Percentiles rank a stretch among this genome's conserved stretches.
Evolutionary conservation across 2,113 vertebrate species (phyloP).

Genomic region (Sigmodon hispidus): DNA sequence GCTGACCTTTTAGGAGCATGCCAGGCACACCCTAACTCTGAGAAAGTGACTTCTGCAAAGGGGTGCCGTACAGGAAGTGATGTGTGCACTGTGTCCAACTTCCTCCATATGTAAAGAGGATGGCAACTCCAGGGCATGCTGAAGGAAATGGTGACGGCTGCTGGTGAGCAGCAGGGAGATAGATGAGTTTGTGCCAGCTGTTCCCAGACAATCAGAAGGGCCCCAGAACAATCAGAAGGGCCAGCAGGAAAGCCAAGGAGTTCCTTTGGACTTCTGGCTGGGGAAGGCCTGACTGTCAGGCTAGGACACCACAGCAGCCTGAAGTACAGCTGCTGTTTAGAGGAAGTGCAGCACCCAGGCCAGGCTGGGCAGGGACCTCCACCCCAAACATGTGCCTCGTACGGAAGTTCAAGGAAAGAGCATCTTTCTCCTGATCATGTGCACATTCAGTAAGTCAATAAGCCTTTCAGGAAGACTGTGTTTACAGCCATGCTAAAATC

Average conservation of each 20-base stretch:
- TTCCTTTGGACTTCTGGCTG: not conserved
- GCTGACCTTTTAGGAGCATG: not conserved
- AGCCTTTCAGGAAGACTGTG: constrained; percentile 53
- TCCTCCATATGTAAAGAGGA: not conserved
- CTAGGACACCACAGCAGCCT: accelerated
- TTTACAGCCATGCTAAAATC: constrained; percentile 51
- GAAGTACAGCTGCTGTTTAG: not conserved
- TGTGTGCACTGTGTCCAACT: not conserved
- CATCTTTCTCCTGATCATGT: not conserved
- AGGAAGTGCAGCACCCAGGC: not conserved
- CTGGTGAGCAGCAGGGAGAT: not conserved
- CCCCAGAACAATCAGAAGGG: not conserved
- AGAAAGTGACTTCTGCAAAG: not conserved
- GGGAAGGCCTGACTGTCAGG: not conserved
- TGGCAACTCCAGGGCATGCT: not conserved
- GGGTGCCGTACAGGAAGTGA: not conserved
- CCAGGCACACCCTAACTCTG: not conserved
- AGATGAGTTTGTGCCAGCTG: not conserved
- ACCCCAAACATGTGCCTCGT: accelerated
- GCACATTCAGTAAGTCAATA: constrained; percentile 58
- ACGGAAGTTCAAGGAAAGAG: not conserved
- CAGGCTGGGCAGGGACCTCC: accelerated
- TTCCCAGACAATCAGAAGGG: not conserved
- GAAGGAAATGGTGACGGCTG: not conserved
- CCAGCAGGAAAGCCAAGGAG: not conserved